Percentiles rank a stretch among this genome's conserved stretches.
Conservation (phyloP, 2,888 invertebrate species). For the Bruchidius siliquastri region DNA sequence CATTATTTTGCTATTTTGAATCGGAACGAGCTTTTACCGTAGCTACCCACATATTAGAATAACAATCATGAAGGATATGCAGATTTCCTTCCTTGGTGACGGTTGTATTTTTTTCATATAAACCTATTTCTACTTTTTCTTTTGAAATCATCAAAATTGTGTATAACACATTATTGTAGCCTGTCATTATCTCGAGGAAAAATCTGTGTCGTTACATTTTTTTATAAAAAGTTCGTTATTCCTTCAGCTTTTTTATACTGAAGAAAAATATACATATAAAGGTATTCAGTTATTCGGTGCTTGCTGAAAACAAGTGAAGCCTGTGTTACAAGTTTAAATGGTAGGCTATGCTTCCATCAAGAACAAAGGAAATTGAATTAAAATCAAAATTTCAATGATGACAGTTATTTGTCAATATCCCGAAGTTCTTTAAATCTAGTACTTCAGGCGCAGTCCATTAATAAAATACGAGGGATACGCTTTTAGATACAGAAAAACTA, state of each 20-base stretch:
- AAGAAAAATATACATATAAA: neutral
- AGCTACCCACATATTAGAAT: neutral
- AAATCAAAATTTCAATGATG: too few species aligned
- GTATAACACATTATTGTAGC: neutral
- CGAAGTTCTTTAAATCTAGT: too few species aligned
- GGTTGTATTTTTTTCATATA: neutral
- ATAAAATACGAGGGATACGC: too few species aligned
- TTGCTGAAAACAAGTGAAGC: neutral
- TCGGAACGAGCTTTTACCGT: neutral
- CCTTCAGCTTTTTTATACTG: neutral
- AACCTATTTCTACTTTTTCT: neutral
- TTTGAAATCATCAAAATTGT: neutral
- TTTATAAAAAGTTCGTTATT: neutral
- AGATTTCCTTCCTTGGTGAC: neutral
- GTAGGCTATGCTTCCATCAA: too few species aligned
- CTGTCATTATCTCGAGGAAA: neutral
- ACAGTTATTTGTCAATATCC: too few species aligned
- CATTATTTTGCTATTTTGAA: constrained; percentile 24
- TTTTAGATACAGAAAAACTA: too few species aligned
- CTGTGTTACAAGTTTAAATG: too few species aligned
- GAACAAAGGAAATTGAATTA: too few species aligned
- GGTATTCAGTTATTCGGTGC: neutral
- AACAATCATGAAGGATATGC: neutral
- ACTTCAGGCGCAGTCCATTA: too few species aligned
- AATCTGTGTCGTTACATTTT: neutral